Evolutionary conservation across 1,140 invertebrate species (phyloP).

Genomic region (Drosophila prosaltans): DNA sequence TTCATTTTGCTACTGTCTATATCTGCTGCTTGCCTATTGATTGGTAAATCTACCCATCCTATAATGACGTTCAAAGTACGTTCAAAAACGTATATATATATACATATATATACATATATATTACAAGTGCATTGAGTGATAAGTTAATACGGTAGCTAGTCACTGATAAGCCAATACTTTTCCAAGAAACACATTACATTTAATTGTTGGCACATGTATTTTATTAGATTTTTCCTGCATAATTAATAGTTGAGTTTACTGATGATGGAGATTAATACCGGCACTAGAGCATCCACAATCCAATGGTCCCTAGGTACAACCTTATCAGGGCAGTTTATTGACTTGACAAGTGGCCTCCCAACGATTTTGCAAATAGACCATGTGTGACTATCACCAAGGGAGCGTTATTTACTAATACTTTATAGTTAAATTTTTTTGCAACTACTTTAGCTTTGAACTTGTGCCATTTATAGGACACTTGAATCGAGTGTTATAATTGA

Average conservation of each 20-base stretch:
- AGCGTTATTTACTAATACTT: background rate
- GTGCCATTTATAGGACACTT: constrained; percentile 20
- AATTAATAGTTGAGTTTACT: constrained; percentile 14
- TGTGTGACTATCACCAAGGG: constrained; percentile 6
- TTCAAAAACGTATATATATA: background rate
- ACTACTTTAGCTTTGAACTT: constrained; percentile 15
- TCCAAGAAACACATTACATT: constrained; percentile 43
- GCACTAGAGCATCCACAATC: background rate
- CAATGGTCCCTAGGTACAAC: no score
- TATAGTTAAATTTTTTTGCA: background rate
- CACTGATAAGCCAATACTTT: constrained; percentile 44
- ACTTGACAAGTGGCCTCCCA: constrained; percentile 9
- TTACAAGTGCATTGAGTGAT: constrained; percentile 43
- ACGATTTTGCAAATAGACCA: background rate
- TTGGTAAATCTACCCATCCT: constrained; percentile 52
- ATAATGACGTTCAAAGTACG: constrained; percentile 46
- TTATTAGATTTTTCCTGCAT: constrained; percentile 43
- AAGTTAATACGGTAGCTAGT: constrained; percentile 34
- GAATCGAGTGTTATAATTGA: constrained; percentile 16
- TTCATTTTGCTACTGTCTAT: constrained; percentile 31
- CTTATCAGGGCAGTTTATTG: constrained; percentile 13
- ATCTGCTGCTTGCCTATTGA: constrained; percentile 54
- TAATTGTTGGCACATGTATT: constrained; percentile 46
- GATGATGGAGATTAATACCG: background rate
- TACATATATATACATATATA: background rate